Evolutionary conservation across 2,888 invertebrate genomes (phyloP).

Genomic region (Hydriomena furcata): DNA sequence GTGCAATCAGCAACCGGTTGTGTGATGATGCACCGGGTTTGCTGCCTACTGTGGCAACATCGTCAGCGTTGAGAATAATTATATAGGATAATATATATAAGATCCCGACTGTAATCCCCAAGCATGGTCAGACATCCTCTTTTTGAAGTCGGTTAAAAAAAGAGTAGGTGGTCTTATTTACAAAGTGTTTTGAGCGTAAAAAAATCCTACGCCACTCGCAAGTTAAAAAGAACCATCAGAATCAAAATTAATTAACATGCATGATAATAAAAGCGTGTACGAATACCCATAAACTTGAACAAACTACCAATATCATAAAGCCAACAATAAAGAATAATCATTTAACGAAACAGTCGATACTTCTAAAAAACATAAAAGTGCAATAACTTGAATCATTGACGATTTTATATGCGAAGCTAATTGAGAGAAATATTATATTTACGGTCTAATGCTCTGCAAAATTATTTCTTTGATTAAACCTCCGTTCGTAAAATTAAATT

Average conservation of each 20-base stretch:
- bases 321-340: conserved; percentile 31
- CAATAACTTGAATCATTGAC: conserved; percentile 50
- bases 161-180: no score
- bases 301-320: conserved; percentile 32
- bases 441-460: no score
- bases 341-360: conserved; percentile 34
- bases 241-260: conserved; percentile 9
- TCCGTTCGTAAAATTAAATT: no score
- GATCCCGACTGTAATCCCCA: no score
- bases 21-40: conserved; percentile 14
- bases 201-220: no score
- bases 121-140: no score
- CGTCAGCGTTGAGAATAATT: no score
- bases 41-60: conserved; percentile 1
- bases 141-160: no score
- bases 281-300: conserved; percentile 6
- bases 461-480: no score
- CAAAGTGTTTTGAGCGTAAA: no score
- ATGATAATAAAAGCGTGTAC: conserved; percentile 8
- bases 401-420: conserved; percentile 47
- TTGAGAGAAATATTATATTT: conserved; percentile 36
- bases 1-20: conserved; percentile 24
- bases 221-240: not conserved
- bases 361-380: conserved; percentile 46
- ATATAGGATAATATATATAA: no score